Percentiles rank a stretch among this genome's conserved stretches.
phyloP scores from a whole-genome alignment of 2,888 invertebrate genomes.

The Tineola bisselliella region DNA sequence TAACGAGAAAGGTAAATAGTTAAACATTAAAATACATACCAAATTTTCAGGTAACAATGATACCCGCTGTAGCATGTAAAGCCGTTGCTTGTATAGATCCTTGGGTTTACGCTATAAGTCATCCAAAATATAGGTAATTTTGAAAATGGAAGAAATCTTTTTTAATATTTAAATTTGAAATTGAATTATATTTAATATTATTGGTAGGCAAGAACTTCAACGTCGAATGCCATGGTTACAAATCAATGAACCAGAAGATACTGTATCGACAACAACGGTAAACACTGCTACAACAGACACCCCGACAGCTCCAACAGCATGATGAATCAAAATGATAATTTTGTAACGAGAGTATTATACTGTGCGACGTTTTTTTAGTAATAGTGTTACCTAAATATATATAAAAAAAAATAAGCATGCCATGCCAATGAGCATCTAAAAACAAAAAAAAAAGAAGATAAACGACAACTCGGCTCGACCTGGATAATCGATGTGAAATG shows the following conservation, averaged over 20 bases:
- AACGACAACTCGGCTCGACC: neutral
- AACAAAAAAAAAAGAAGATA: neutral
- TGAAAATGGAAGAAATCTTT: neutral
- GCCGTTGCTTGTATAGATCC: slow-evolving; percentile 92
- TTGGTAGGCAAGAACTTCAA: slow-evolving; percentile 76
- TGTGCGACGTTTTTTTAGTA: neutral
- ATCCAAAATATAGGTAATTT: slow-evolving; percentile 83
- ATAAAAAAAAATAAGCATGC: neutral
- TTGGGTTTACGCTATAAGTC: slow-evolving; percentile 90
- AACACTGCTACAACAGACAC: slow-evolving; percentile 47
- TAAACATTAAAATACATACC: too few species aligned
- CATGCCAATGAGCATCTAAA: too few species aligned
- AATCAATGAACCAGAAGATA: slow-evolving; percentile 72
- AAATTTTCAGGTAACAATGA: slow-evolving; percentile 77
- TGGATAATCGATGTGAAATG: neutral
- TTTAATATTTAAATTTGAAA: neutral
- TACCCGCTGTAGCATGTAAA: slow-evolving; percentile 88
- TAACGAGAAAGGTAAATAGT: too few species aligned
- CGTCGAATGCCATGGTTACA: slow-evolving; percentile 83
- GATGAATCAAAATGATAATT: too few species aligned
- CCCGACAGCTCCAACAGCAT: neutral
- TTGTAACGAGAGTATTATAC: too few species aligned
- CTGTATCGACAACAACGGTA: slow-evolving; percentile 65
- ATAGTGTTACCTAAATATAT: neutral
- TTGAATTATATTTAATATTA: neutral